Percentiles rank a stretch among this genome's conserved stretches.
These are phyloP conservation scores for Andrena fulva DNA, from an alignment of 2,888 invertebrate genomes.

Conservation along the genomic window DNA sequence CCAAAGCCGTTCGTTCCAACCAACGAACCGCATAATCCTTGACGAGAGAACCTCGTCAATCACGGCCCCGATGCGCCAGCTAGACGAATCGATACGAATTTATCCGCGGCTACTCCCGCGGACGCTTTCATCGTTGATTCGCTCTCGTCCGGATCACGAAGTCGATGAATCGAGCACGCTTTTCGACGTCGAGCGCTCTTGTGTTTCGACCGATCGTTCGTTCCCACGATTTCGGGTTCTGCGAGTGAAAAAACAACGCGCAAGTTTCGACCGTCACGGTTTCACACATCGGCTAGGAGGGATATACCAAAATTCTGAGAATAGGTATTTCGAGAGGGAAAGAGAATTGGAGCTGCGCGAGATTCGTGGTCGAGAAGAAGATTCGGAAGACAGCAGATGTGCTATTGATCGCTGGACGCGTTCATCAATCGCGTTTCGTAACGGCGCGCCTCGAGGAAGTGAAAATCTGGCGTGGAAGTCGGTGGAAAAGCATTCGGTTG, in stretches of 20 bases:
- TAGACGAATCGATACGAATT: slow-evolving; percentile 67
- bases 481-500: slow-evolving; percentile 28
- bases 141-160: slow-evolving; percentile 55
- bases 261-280: background rate
- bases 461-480: slow-evolving; percentile 33
- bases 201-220: slow-evolving; percentile 41
- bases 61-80: slow-evolving; percentile 57
- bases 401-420: slow-evolving; percentile 1
- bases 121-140: slow-evolving; percentile 49
- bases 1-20: slow-evolving; percentile 66
- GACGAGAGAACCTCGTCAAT: slow-evolving; percentile 73
- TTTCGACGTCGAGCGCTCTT: slow-evolving; percentile 58
- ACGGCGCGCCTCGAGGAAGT: background rate
- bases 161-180: slow-evolving; percentile 61
- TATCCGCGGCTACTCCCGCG: slow-evolving; percentile 52
- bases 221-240: slow-evolving; percentile 52
- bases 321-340: background rate
- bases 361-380: too few species aligned
- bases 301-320: background rate
- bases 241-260: background rate
- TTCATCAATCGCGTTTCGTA: background rate
- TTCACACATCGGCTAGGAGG: background rate
- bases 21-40: slow-evolving; percentile 74
- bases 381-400: background rate
- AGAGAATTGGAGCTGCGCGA: too few species aligned